Conservation (phyloP, 2,113 vertebrate species). For the Rynchops niger region DNA sequence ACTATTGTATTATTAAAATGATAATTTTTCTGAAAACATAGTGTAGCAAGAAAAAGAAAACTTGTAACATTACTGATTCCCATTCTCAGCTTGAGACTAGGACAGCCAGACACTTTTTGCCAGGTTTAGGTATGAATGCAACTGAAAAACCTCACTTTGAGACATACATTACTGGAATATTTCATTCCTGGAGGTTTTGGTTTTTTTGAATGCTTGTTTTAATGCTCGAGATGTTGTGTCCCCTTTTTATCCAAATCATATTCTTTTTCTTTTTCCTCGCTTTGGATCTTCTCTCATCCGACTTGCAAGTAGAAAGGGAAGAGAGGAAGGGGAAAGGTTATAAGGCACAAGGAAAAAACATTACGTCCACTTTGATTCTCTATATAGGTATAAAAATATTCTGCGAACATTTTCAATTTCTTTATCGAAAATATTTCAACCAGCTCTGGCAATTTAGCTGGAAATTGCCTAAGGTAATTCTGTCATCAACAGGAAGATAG, state of each 20-base stretch:
- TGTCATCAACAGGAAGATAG: neutral
- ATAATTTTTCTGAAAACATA: neutral
- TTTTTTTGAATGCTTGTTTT: neutral
- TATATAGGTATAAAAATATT: neutral
- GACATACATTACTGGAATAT: neutral
- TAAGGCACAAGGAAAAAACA: neutral
- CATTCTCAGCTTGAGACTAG: neutral
- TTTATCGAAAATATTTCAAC: neutral
- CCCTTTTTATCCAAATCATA: neutral
- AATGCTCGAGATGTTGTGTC: neutral
- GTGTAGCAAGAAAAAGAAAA: neutral
- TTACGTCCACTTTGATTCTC: neutral
- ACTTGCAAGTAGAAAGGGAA: neutral
- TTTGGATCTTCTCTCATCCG: neutral
- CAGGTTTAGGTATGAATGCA: neutral
- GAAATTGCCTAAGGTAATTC: constrained; percentile 32
- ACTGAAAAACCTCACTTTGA: neutral
- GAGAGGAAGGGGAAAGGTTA: neutral
- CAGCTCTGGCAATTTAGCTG: neutral
- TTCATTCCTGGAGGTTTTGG: neutral
- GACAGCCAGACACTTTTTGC: neutral
- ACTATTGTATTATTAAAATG: neutral
- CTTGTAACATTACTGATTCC: neutral
- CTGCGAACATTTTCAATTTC: constrained; percentile 16
- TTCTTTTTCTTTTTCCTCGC: neutral